Evolutionary conservation across 2,797 vertebrate genomes (phyloP).

Genomic region (Protonibea diacanthus): DNA sequence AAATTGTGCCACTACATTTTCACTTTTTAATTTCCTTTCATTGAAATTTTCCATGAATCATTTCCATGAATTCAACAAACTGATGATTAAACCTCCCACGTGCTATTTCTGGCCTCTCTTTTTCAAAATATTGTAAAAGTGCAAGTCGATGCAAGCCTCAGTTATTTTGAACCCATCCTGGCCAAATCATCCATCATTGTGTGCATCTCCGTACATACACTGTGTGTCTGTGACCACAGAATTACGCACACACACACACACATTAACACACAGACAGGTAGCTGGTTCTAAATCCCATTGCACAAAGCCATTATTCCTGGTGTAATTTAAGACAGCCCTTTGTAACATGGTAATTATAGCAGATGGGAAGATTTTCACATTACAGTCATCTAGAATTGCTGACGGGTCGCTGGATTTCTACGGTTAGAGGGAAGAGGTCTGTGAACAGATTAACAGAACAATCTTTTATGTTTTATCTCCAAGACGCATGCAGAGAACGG

Average conservation of each 20-base stretch:
- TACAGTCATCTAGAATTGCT: slow-evolving; percentile 81
- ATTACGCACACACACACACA: slow-evolving; percentile 9
- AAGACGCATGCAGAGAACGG: slow-evolving; percentile 77
- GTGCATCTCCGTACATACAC: background rate
- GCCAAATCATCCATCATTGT: background rate
- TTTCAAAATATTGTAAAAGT: background rate
- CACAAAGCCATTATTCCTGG: slow-evolving; percentile 75
- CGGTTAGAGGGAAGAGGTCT: slow-evolving; percentile 65
- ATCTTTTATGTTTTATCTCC: slow-evolving; percentile 88
- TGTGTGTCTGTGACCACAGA: slow-evolving; percentile 8
- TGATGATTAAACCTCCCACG: background rate
- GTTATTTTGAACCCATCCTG: slow-evolving; percentile 15
- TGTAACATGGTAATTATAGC: slow-evolving; percentile 82
- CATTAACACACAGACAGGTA: slow-evolving; percentile 41
- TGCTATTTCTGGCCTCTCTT: background rate
- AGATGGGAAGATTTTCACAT: slow-evolving; percentile 83
- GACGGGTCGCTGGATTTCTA: slow-evolving; percentile 80
- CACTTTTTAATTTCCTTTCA: background rate
- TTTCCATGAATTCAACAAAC: background rate
- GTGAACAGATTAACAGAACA: slow-evolving; percentile 81
- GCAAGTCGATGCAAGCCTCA: no score
- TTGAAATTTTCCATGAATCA: background rate
- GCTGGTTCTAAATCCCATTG: slow-evolving; percentile 58
- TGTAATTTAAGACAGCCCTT: slow-evolving; percentile 78
- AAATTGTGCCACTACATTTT: background rate